Evolutionary conservation across 2,797 vertebrate species (phyloP).

Genomic region (Somateria mollissima): DNA sequence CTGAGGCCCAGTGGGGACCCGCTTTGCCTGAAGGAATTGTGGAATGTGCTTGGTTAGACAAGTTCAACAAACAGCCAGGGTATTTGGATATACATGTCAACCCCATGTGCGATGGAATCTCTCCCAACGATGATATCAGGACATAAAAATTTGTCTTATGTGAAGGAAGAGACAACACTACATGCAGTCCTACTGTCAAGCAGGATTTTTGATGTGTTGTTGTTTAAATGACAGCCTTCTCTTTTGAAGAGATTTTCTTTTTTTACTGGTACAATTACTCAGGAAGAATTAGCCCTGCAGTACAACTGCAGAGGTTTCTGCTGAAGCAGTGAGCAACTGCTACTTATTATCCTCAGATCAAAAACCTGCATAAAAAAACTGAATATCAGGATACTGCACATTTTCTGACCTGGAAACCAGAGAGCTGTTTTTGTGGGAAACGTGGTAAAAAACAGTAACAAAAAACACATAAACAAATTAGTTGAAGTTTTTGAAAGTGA

Average conservation of each 20-base stretch:
- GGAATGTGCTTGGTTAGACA: not conserved
- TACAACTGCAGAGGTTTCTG: not conserved
- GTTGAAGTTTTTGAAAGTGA: not conserved
- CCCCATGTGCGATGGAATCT: not conserved
- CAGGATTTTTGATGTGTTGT: not conserved
- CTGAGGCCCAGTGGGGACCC: not conserved
- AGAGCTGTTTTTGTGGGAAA: not conserved
- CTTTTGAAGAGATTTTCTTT: not conserved
- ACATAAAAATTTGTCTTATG: not conserved
- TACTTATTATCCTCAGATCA: not conserved
- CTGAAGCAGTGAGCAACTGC: not conserved
- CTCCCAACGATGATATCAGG: rapidly evolving
- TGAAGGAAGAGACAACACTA: not conserved
- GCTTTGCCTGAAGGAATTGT: not conserved
- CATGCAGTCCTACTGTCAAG: not conserved
- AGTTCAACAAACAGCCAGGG: not conserved
- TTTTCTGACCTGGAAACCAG: not conserved
- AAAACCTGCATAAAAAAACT: not conserved
- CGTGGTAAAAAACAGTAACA: not conserved
- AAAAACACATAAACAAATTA: not conserved
- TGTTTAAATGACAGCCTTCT: not conserved
- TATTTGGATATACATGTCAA: not conserved
- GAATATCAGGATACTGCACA: rapidly evolving
- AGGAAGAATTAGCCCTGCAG: not conserved
- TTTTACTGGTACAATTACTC: not conserved